Percentiles rank a stretch among this genome's conserved stretches.
phyloP scores from a whole-genome alignment of 2,113 vertebrate species.

The Lipophrys pholis region DNA sequence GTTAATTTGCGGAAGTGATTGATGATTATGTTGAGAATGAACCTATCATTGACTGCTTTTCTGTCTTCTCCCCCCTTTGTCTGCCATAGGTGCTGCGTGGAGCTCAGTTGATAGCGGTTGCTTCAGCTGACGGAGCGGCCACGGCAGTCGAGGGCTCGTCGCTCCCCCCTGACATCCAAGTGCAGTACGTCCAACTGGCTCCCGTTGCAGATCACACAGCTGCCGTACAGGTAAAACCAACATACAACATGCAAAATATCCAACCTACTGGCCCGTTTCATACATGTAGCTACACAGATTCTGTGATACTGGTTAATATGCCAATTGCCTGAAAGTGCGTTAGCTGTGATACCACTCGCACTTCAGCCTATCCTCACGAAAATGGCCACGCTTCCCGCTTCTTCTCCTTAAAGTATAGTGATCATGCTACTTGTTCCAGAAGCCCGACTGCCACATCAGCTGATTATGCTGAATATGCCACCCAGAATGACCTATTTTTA shows the following conservation, averaged over 20 bases:
- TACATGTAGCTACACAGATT: slow-evolving; percentile 27
- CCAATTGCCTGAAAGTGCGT: slow-evolving; percentile 25
- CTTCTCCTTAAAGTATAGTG: too few species aligned
- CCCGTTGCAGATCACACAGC: slow-evolving; percentile 91
- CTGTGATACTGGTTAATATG: slow-evolving; percentile 27
- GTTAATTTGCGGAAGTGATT: not conserved
- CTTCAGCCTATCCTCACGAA: not conserved
- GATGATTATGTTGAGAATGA: not conserved
- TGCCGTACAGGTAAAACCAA: slow-evolving; percentile 85
- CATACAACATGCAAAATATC: slow-evolving; percentile 10
- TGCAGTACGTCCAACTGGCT: slow-evolving; percentile 96
- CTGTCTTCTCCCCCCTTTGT: not conserved
- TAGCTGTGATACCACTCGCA: slow-evolving; percentile 26
- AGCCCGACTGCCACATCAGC: too few species aligned
- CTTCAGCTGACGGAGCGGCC: slow-evolving; percentile 90
- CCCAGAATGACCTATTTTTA: too few species aligned
- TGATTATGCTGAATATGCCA: too few species aligned
- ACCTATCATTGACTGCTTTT: not conserved
- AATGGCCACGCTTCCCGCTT: too few species aligned
- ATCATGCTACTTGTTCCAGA: too few species aligned
- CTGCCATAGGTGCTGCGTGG: slow-evolving; percentile 91
- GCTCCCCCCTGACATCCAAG: slow-evolving; percentile 95
- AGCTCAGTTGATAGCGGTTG: slow-evolving; percentile 94
- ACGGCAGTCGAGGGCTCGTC: slow-evolving; percentile 90
- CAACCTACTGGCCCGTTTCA: not conserved